Evolutionary conservation across 1,140 invertebrate species (phyloP), one percentile per base, ranked within the genome.

Genomic region (Whitmania pigra): DNA sequence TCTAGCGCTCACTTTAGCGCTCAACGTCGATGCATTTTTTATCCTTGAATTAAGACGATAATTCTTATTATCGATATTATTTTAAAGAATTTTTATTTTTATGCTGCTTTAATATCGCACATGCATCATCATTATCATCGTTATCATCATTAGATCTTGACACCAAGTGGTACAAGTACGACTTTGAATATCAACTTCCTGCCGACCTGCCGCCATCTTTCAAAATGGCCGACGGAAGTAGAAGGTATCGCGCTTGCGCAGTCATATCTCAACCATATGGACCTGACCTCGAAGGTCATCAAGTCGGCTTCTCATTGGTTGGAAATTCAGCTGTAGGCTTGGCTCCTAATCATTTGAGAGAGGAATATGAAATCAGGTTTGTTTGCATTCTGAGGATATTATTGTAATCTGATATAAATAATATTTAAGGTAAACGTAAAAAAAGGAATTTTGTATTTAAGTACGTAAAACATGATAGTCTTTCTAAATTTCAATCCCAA

Each of bases 201-300:
- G 4, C 57, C 20, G 9, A 63, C 22, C 29, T 63, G 57, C 57
- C 57, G 29, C 57, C 57, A 63, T 63, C 57, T 63, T 63, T 63
- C 57, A 63, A 63, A 63, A 63, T 63, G 57, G 6, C 57, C 22
- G 57, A 63, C 57, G 57, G 57, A 63, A 63, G 57, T 63, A 63
- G 57, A n/a, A 63, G 29, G 29, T 63, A 63, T 63, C 29, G 29
- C 57, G 57, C 57, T 25, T 63, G 57, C 29, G 57, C 57, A n/a
- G 57, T 63, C 22, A 31, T 63, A 63, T 63, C 57, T 31, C 57
- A 63, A 31, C 57, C 57, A 18, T 25, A 63, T 31, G 57, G 57
- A 22, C 57, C 57, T 63, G 57, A 63, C 57, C 22, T 63, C 11
- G 57, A 63, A 63, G 29, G 57, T 31, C 29, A 63, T 1, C 57